Percentiles rank a stretch among this genome's conserved stretches.
phyloP scores from a whole-genome alignment of 2,888 invertebrate genomes.

The Caenorhabditis angaria region DNA sequence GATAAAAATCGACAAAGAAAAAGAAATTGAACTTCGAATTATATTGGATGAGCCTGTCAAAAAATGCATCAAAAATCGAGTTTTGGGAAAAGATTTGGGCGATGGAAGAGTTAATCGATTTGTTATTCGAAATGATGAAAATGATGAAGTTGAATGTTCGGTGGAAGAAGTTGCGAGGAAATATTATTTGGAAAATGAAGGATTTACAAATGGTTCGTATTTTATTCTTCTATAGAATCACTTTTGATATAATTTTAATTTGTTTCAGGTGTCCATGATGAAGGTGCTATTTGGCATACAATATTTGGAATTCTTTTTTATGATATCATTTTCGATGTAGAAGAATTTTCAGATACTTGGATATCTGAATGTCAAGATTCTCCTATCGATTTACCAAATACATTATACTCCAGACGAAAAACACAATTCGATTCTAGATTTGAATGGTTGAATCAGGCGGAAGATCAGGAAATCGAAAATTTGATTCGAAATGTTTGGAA shows the following conservation, averaged over 20 bases:
- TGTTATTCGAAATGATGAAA: constrained; percentile 26
- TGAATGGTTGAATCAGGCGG: constrained; percentile 37
- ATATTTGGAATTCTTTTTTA: constrained; percentile 59
- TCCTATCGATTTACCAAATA: constrained; percentile 58
- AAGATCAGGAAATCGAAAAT: constrained; percentile 15
- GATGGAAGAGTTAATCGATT: constrained; percentile 62
- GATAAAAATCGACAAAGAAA: constrained; percentile 17
- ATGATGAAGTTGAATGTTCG: constrained; percentile 40
- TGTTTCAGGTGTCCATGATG: constrained; percentile 51
- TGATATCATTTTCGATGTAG: constrained; percentile 55
- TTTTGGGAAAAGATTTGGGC: constrained; percentile 58
- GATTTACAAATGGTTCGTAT: constrained; percentile 46
- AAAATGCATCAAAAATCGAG: constrained; percentile 34
- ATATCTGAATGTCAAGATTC: constrained; percentile 55
- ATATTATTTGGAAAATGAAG: constrained; percentile 52
- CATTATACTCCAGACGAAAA: constrained; percentile 38
- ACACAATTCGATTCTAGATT: constrained; percentile 48
- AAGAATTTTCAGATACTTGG: constrained; percentile 38
- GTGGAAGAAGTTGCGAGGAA: constrained; percentile 61
- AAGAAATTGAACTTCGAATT: not conserved
- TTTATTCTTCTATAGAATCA: not conserved
- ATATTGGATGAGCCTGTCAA: not conserved
- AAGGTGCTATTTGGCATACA: constrained; percentile 63
- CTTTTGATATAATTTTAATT: not conserved
- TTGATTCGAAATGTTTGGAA: constrained; percentile 22